Evolutionary conservation across 2,888 invertebrate species (phyloP).

Genomic region (Drosophila buzzatii): DNA sequence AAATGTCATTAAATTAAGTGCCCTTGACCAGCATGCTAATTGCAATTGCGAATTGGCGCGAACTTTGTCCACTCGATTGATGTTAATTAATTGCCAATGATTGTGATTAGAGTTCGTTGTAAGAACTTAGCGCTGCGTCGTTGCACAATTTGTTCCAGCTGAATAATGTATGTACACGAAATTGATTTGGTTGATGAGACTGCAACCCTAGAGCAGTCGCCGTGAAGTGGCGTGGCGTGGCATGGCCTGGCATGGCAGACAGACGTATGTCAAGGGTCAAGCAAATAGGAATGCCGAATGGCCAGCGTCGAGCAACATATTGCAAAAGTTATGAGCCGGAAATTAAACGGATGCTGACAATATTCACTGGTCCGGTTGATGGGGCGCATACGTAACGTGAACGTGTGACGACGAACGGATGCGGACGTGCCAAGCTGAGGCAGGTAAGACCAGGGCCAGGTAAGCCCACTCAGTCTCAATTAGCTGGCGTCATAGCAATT

Average conservation of each 20-base stretch:
- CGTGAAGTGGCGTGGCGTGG: background rate
- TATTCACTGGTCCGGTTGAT: slow-evolving; percentile 40
- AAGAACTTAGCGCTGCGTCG: background rate
- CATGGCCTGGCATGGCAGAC: background rate
- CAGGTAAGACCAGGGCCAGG: background rate
- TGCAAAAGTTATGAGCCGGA: slow-evolving; percentile 78
- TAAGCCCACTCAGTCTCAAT: slow-evolving; percentile 8
- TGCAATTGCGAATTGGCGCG: background rate
- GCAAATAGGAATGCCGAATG: slow-evolving; percentile 23
- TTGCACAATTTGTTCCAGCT: background rate
- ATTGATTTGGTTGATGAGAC: background rate
- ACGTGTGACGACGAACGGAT: slow-evolving; percentile 12
- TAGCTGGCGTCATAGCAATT: slow-evolving; percentile 21
- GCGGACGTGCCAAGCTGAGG: slow-evolving; percentile 12
- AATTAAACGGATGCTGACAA: slow-evolving; percentile 72
- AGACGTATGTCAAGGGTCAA: slow-evolving; percentile 30
- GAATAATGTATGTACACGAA: slow-evolving; percentile 5
- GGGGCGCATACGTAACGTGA: slow-evolving; percentile 32
- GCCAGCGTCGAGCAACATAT: slow-evolving; percentile 34
- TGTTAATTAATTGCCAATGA: background rate
- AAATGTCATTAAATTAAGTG: background rate
- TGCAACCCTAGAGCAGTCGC: background rate
- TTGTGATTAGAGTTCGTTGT: background rate
- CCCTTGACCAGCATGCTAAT: background rate
- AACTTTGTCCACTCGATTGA: background rate